Evolutionary conservation across 2,888 invertebrate species (phyloP), one percentile per base, ranked within the genome.

Genomic region (Cheilosia variabilis): DNA sequence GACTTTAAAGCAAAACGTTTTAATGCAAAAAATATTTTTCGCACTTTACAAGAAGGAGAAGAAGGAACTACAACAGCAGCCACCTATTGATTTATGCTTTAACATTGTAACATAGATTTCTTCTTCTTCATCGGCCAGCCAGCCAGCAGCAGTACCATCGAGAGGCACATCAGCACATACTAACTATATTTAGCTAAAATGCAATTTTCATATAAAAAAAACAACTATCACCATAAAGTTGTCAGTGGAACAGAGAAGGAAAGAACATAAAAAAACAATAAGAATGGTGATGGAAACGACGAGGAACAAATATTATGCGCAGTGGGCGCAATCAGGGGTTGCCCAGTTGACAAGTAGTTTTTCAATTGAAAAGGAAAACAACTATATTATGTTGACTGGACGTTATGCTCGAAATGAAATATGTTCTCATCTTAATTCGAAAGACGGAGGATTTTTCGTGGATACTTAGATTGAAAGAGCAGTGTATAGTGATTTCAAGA

Each of bases 181-280:
- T 80, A 80, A 71, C 76, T 72, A 77, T 81, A 77, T 86, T 86
- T 86, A 86, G 86, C 86, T 76, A 86, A 86, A 81, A 77, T 86
- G 77, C 84, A 84, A 63, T 86, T 86, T 80, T 81, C 71, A 62
- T 31, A 43, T n/a, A 41, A 45, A 62, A 78, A 75, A 69, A 71
- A 17, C 63, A 43, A 65, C 63, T 71, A 71, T 60, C 57, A 37
- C 31, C 24, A 17, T 76, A 69, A 76, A 72, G 52, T 76, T 86
- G 81, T 81, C 81, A 86, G 81, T 72, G 68, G 62, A 52, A 72
- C 66, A 81, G 81, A 81, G 72, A 77, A 72, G 62, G 75, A 77
- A 63, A 75, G 71, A 65, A 60, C 66, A 68, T 81, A 66, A 76
- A 77, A 81, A 77, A 72, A 72, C 76, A 81, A 81, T 81, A 71